phyloP scores from a whole-genome alignment of 1,140 invertebrate species.

The Drosophila simulans region DNA sequence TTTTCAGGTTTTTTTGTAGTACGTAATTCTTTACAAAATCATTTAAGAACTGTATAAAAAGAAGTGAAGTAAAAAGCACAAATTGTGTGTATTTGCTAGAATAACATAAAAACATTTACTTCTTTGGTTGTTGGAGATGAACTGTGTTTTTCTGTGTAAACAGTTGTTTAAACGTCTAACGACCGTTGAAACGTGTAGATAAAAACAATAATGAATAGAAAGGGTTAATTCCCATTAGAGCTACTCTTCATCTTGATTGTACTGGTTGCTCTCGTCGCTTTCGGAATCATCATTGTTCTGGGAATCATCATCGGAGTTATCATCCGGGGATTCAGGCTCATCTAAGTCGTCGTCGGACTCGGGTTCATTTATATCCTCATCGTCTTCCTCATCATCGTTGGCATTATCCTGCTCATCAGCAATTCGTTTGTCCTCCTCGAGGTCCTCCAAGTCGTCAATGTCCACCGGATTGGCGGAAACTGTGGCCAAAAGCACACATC shows the following conservation, averaged over 20 bases:
- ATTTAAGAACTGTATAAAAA: background rate
- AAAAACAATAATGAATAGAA: constrained; percentile 7
- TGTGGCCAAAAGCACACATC: constrained; percentile 53
- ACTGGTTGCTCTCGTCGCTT: background rate
- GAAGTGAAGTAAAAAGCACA: background rate
- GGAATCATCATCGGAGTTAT: background rate
- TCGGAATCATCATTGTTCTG: background rate
- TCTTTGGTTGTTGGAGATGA: background rate
- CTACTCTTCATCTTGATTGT: background rate
- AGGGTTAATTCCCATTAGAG: background rate
- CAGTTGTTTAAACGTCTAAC: constrained; percentile 21
- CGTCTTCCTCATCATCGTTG: constrained; percentile 2
- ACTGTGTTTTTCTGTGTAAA: constrained; percentile 3
- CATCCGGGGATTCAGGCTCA: background rate
- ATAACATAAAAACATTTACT: constrained; percentile 14
- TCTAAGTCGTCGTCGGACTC: constrained; percentile 3
- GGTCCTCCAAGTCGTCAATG: constrained; percentile 10
- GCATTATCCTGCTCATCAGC: constrained; percentile 8
- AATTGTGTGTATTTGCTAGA: constrained; percentile 23
- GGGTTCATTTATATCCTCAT: background rate
- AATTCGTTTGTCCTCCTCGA: background rate
- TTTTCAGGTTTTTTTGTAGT: too few relatives aligned
- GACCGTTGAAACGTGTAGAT: constrained; percentile 3
- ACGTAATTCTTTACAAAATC: background rate
- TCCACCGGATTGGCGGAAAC: constrained; percentile 21